A percentile compares a stretch with the other conserved stretches of the same genome.
phyloP scores from a whole-genome alignment of 2,888 invertebrate genomes.

The Saturnia pavonia region DNA sequence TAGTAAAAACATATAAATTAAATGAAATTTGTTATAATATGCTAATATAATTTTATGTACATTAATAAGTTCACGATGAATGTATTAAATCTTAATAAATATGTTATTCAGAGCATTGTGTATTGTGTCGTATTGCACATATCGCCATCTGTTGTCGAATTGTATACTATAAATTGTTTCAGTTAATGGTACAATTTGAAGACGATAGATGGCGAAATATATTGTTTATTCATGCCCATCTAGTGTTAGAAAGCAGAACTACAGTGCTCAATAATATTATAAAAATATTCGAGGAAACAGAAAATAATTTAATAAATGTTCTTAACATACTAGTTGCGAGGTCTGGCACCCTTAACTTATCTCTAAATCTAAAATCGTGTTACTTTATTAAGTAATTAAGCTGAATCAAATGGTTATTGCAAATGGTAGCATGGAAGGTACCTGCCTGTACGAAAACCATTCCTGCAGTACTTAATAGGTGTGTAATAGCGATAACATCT shows the following conservation, averaged over 20 bases:
- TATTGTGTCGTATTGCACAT: background rate
- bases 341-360: too few relatives aligned
- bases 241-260: background rate
- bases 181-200: background rate
- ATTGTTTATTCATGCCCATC: background rate
- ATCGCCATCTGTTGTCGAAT: constrained; percentile 43
- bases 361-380: too few relatives aligned
- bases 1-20: background rate
- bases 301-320: background rate
- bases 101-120: background rate
- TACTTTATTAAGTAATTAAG: too few relatives aligned
- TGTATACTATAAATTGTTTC: constrained; percentile 17
- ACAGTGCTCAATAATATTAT: background rate
- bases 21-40: background rate
- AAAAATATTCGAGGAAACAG: background rate
- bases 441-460: too few relatives aligned
- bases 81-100: background rate
- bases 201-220: background rate
- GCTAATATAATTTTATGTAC: background rate
- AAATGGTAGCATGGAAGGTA: too few relatives aligned
- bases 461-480: too few relatives aligned
- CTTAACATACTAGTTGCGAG: too few relatives aligned
- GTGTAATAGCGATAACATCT: too few relatives aligned
- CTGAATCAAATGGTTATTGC: too few relatives aligned
- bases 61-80: background rate